These are phyloP conservation scores for Salpingus planirostris DNA, from an alignment of 2,888 invertebrate genomes.

Conservation along the genomic window DNA sequence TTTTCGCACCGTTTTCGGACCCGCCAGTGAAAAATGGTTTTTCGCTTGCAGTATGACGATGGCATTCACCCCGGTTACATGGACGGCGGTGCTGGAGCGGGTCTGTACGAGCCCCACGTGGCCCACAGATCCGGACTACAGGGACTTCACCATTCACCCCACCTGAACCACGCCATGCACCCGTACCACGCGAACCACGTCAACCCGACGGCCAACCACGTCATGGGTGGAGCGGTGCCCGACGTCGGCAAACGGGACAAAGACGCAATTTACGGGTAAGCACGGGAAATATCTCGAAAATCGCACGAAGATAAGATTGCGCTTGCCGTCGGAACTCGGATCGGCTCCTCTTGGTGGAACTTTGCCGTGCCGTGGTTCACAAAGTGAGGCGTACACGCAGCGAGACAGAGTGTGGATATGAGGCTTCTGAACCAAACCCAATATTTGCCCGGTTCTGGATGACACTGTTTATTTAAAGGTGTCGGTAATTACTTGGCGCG, in stretches of 20 bases:
- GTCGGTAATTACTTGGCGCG: constrained; percentile 37
- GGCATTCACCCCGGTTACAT: constrained; percentile 87
- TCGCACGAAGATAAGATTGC: too few species aligned
- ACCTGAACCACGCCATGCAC: constrained; percentile 74
- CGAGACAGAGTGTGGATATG: too few species aligned
- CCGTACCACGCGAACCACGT: constrained; percentile 64
- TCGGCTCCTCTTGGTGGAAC: too few species aligned
- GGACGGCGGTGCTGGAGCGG: constrained; percentile 57
- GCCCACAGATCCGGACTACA: constrained; percentile 54
- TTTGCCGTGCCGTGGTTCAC: too few species aligned
- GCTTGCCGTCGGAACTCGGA: constrained; percentile 9
- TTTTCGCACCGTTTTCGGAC: too few species aligned
- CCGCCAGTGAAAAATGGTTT: too few species aligned
- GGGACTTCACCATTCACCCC: constrained; percentile 69
- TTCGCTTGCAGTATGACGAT: constrained; percentile 75
- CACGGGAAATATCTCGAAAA: too few species aligned
- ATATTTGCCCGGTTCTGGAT: constrained; percentile 27
- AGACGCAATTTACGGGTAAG: constrained; percentile 98
- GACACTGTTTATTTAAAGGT: constrained; percentile 37
- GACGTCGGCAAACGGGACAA: constrained; percentile 96
- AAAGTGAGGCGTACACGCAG: too few species aligned
- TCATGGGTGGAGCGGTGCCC: constrained; percentile 69
- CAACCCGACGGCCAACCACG: constrained; percentile 69
- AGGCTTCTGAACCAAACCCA: constrained; percentile 17
- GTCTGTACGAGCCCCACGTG: constrained; percentile 71